A percentile compares a stretch with the other conserved stretches of the same genome.
Conservation (phyloP, 1,140 invertebrate genomes). For the Diuraphis noxia region DNA sequence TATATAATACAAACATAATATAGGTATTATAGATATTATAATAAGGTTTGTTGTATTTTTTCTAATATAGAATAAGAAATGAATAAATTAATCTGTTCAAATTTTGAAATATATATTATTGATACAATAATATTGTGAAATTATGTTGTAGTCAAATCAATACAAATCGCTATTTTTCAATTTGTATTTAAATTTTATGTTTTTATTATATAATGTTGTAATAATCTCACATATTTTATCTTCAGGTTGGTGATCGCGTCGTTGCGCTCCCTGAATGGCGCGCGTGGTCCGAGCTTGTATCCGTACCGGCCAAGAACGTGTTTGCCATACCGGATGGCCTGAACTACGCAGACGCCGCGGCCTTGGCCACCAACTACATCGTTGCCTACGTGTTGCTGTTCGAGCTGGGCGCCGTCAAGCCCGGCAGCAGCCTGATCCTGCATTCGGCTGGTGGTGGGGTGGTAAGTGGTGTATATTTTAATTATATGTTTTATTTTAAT, state of each 20-base stretch:
- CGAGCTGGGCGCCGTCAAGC: conserved; percentile 75
- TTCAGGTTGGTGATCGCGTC: conserved; percentile 81
- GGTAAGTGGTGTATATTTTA: conserved; percentile 70
- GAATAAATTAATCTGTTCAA: neutral
- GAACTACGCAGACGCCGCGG: conserved; percentile 77
- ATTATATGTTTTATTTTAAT: neutral
- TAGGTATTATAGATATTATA: too few species aligned
- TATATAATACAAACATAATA: neutral
- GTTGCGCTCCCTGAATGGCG: conserved; percentile 80
- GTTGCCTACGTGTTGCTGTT: conserved; percentile 85
- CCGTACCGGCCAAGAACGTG: conserved; percentile 75
- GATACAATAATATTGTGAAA: too few species aligned
- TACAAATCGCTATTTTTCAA: neutral
- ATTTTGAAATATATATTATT: neutral
- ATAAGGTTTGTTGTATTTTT: too few species aligned
- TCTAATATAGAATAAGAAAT: neutral
- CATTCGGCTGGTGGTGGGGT: conserved; percentile 87
- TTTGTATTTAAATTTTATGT: neutral
- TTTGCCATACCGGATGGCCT: conserved; percentile 79
- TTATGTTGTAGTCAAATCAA: neutral
- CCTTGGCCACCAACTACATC: conserved; percentile 83
- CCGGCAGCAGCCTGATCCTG: conserved; percentile 79
- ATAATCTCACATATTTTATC: neutral
- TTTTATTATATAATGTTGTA: neutral
- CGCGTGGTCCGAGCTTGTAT: conserved; percentile 83